A percentile compares a stretch with the other conserved stretches of the same genome.
Evolutionary conservation across 2,797 vertebrate species (phyloP).

Genomic region (Peromyscus nudipes): DNA sequence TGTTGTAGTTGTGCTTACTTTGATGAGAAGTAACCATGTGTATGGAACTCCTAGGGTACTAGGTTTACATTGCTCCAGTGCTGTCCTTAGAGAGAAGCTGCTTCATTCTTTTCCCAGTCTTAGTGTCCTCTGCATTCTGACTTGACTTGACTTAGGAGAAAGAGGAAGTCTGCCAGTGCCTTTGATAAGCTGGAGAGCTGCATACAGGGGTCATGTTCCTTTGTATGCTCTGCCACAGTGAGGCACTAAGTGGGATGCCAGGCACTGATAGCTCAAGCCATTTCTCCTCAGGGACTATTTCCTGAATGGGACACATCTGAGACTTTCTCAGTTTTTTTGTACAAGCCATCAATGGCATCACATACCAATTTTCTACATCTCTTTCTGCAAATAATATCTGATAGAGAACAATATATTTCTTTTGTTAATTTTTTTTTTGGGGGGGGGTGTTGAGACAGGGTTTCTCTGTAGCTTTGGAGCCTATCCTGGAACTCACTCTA

Average conservation of each 20-base stretch:
- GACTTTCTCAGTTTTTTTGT: not conserved
- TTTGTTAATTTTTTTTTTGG: not conserved
- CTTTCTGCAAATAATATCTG: slow-evolving; percentile 2
- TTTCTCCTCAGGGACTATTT: not conserved
- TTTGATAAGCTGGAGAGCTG: slow-evolving; percentile 3
- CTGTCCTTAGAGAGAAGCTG: not conserved
- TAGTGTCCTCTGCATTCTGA: not conserved
- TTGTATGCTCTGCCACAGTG: not conserved
- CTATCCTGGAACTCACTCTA: no score
- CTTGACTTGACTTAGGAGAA: slow-evolving; percentile 29
- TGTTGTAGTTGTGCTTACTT: slow-evolving; percentile 32
- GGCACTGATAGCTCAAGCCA: not conserved
- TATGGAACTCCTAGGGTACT: not conserved
- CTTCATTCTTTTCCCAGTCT: not conserved
- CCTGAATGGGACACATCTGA: not conserved
- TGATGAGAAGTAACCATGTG: slow-evolving; percentile 6
- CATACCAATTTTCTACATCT: not conserved
- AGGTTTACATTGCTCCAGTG: not conserved
- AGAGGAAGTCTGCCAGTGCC: slow-evolving; percentile 6
- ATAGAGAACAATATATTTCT: not conserved
- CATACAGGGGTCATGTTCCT: not conserved
- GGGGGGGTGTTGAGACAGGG: no score
- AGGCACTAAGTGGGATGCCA: not conserved
- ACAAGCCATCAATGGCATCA: not conserved
- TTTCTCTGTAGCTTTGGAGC: no score